Percentiles rank a stretch among this genome's conserved stretches.
These are phyloP conservation scores for Myotis lucifugus DNA, from an alignment of 2,113 vertebrate species.

Conservation along the genomic window DNA sequence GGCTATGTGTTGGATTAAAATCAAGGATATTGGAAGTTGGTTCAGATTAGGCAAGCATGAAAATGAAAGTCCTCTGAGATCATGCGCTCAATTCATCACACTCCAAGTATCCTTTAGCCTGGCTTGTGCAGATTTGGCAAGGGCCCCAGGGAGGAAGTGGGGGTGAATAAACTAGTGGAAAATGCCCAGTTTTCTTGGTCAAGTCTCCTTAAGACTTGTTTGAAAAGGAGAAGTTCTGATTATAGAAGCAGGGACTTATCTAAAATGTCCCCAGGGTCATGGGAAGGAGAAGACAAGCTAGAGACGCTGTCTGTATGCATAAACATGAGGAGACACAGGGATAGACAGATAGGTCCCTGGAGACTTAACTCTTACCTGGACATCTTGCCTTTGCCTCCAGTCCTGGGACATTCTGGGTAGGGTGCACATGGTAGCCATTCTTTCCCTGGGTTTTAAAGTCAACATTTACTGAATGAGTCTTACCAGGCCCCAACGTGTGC, in stretches of 20 bases:
- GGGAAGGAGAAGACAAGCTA: not conserved
- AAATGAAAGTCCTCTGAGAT: not conserved
- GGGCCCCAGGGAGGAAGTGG: not conserved
- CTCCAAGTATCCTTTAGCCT: not conserved
- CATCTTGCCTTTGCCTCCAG: fast-evolving
- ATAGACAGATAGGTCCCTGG: not conserved
- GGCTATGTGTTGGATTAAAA: constrained; percentile 20
- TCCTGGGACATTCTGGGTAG: not conserved
- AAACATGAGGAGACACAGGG: not conserved
- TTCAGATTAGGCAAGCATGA: not conserved
- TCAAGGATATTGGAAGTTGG: not conserved
- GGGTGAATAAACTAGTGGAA: not conserved
- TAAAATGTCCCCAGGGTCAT: not conserved
- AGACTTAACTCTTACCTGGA: not conserved
- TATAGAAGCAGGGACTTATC: constrained; percentile 14
- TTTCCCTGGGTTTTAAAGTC: not conserved
- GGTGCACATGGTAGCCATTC: not conserved
- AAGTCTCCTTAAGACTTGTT: constrained; percentile 31
- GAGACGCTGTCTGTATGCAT: not conserved
- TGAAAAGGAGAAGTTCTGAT: constrained; percentile 10
- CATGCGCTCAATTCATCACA: not conserved
- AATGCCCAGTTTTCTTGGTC: constrained; percentile 23
- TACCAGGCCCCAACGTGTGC: not conserved
- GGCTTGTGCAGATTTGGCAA: not conserved
- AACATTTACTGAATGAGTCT: not conserved